phyloP scores from a whole-genome alignment of 2,113 vertebrate species.

The Vombatus ursinus region DNA sequence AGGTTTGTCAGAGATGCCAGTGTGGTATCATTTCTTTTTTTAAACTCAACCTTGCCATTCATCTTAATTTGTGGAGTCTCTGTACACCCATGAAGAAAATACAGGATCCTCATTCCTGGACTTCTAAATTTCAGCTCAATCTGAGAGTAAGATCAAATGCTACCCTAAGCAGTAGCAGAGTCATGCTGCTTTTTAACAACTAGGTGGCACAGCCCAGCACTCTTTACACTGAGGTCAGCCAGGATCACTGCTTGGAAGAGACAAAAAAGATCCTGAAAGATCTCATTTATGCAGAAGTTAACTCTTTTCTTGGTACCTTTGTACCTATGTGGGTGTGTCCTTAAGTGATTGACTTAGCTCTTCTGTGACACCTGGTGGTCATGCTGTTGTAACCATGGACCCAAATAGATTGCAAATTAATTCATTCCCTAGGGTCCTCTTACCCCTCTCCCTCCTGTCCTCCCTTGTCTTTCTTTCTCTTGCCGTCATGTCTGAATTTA shows the following conservation, averaged over 20 bases:
- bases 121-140: constrained; percentile 14
- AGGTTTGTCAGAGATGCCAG: not conserved
- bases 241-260: constrained; percentile 8
- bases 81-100: not conserved
- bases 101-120: not conserved
- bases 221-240: not conserved
- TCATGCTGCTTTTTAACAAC: not conserved
- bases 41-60: not conserved
- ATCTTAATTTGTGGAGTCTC: not conserved
- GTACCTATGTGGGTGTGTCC: not conserved
- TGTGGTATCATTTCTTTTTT: not conserved
- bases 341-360: not conserved
- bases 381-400: not conserved
- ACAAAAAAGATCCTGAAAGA: not conserved
- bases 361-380: not conserved
- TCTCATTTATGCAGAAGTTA: not conserved
- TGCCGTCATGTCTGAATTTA: not conserved
- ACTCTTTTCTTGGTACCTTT: not conserved
- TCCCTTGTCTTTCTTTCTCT: not conserved
- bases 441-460: not conserved
- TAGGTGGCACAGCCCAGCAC: not conserved
- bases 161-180: not conserved
- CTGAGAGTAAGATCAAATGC: not conserved
- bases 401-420: not conserved
- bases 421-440: not conserved